Percentiles rank a stretch among this genome's conserved stretches.
Conservation (phyloP, 2,113 vertebrate species). For the Narcine bancroftii region DNA sequence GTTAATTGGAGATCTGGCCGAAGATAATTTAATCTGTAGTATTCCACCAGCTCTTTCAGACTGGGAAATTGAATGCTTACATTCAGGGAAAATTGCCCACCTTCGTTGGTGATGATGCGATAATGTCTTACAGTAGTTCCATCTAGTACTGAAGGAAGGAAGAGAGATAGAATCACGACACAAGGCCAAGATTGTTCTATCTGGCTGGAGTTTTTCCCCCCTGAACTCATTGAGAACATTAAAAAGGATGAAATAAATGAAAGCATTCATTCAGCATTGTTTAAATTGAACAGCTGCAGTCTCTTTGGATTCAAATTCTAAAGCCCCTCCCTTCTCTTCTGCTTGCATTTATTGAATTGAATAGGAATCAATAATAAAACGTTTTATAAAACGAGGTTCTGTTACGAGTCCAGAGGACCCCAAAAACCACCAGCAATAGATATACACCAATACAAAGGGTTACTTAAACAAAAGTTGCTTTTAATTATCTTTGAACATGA, state of each 20-base stretch:
- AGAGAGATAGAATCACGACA: not conserved
- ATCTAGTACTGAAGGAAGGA: slow-evolving; percentile 44
- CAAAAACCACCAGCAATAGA: too few species aligned
- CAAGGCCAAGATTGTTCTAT: not conserved
- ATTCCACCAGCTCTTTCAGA: slow-evolving; percentile 52
- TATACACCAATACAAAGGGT: too few species aligned
- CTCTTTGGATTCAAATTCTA: not conserved
- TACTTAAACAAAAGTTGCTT: too few species aligned
- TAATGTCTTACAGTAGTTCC: slow-evolving; percentile 56
- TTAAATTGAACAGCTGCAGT: not conserved
- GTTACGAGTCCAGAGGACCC: too few species aligned
- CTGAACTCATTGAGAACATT: not conserved
- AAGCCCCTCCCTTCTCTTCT: not conserved
- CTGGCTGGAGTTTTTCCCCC: not conserved
- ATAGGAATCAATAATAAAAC: not conserved
- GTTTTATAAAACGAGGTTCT: not conserved
- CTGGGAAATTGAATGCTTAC: slow-evolving; percentile 45
- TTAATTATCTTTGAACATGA: too few species aligned
- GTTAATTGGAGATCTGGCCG: slow-evolving; percentile 45
- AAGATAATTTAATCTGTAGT: slow-evolving; percentile 51
- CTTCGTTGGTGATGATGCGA: slow-evolving; percentile 48
- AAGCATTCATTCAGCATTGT: not conserved
- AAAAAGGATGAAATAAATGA: not conserved
- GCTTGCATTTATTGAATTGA: not conserved
- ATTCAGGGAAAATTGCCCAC: slow-evolving; percentile 47